Percentiles rank a stretch among this genome's conserved stretches.
These are phyloP conservation scores for Cottoperca gobio DNA, from an alignment of 2,797 vertebrate species.

Conservation along the genomic window DNA sequence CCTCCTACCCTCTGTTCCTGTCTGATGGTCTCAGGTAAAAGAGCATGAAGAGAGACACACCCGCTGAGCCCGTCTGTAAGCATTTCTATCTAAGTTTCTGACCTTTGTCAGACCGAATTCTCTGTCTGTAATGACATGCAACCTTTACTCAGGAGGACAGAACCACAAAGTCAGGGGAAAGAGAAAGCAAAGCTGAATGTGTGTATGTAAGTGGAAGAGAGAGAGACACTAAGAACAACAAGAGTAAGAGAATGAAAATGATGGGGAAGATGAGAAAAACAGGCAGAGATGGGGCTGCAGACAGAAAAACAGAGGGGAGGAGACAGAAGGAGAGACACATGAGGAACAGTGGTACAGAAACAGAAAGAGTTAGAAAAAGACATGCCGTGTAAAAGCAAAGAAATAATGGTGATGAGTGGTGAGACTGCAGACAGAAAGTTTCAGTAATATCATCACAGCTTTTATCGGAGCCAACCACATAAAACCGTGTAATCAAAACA, in stretches of 20 bases:
- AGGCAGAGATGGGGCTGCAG: background rate
- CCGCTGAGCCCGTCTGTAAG: constrained; percentile 59
- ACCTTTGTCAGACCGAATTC: constrained; percentile 68
- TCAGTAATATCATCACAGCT: background rate
- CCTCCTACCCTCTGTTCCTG: constrained; percentile 43
- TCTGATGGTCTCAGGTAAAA: constrained; percentile 60
- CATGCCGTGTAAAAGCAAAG: background rate
- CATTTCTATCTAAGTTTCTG: constrained; percentile 56
- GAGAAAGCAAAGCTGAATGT: background rate
- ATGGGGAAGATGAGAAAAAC: constrained; percentile 18
- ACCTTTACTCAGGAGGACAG: constrained; percentile 58
- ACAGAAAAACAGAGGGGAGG: constrained; percentile 1
- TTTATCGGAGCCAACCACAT: constrained; percentile 29
- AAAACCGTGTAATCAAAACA: constrained; percentile 35
- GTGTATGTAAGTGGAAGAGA: constrained; percentile 1
- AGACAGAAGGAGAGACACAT: background rate
- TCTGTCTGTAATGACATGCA: constrained; percentile 57
- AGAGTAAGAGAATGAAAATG: constrained; percentile 14
- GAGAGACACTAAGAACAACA: background rate
- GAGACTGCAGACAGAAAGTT: background rate
- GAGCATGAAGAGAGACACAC: constrained; percentile 55
- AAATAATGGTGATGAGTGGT: background rate
- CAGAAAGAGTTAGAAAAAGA: constrained; percentile 9
- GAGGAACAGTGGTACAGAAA: background rate
- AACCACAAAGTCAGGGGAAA: constrained; percentile 11